Conservation (phyloP, 2,113 vertebrate genomes). For the human (Homo sapiens) region GRCh38 chr1:44267501-44268000, state of each 20-base stretch:
- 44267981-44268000: background rate
- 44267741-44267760: background rate
- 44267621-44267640: slow-evolving; percentile 87
- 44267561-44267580: slow-evolving; percentile 92
- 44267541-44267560: slow-evolving; percentile 91
- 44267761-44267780: background rate
- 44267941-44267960: background rate
- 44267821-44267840: background rate
- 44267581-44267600: slow-evolving; percentile 90
- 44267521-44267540: slow-evolving; percentile 92
- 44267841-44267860: background rate
- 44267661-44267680: background rate
- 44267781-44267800: background rate
- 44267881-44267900: background rate
- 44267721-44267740: background rate
- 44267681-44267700: slow-evolving; percentile 50
- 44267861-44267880: background rate
- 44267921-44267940: slow-evolving; percentile 21
- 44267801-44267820: background rate
- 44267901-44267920: background rate
- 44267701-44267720: slow-evolving; percentile 21
- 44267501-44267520: slow-evolving; percentile 92
- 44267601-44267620: slow-evolving; percentile 91
- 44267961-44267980: background rate
- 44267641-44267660: slow-evolving; percentile 68